phyloP scores from a whole-genome alignment of 1,140 invertebrate species.

The Phymorhynchus buccinoides region DNA sequence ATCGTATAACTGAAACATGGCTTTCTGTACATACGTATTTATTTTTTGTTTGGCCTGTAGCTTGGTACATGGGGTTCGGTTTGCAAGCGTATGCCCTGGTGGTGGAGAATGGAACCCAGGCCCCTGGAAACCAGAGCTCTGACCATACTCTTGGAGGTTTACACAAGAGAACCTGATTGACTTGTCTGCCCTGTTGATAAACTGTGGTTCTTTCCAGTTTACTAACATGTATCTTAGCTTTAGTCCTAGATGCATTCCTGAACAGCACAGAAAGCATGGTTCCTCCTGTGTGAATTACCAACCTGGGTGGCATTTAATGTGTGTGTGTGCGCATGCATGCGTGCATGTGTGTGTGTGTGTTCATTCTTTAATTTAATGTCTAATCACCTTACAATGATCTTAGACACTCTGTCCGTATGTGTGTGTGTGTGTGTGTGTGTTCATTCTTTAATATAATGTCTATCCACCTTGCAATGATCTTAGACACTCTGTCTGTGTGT shows the following conservation, averaged over 20 bases:
- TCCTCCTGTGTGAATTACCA: background rate
- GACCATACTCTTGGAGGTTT: conserved; percentile 46
- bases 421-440: conserved; percentile 6
- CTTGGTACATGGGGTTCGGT: conserved; percentile 20
- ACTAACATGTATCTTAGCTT: background rate
- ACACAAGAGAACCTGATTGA: conserved; percentile 17
- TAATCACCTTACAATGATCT: too few species aligned
- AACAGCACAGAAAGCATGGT: background rate
- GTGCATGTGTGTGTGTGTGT: conserved; percentile 9
- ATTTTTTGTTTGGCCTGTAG: background rate
- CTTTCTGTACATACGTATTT: background rate
- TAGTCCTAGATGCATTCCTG: background rate
- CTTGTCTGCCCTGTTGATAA: background rate
- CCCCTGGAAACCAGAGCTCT: conserved; percentile 27
- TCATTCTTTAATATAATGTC: too few species aligned
- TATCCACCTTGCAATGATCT: too few species aligned
- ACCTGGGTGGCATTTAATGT: background rate
- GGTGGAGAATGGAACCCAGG: conserved; percentile 23
- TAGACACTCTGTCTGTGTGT: too few species aligned
- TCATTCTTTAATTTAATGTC: too few species aligned
- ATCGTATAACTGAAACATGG: background rate
- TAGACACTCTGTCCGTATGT: too few species aligned
- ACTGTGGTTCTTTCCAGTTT: background rate
- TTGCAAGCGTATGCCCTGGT: conserved; percentile 36
- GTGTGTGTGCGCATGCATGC: background rate